A percentile compares a stretch with the other conserved stretches of the same genome.
Evolutionary conservation across 30 jellyfish, hydroid and myxozoan genomes (phyloP).

Genomic region (Nemopilema nomurai): DNA sequence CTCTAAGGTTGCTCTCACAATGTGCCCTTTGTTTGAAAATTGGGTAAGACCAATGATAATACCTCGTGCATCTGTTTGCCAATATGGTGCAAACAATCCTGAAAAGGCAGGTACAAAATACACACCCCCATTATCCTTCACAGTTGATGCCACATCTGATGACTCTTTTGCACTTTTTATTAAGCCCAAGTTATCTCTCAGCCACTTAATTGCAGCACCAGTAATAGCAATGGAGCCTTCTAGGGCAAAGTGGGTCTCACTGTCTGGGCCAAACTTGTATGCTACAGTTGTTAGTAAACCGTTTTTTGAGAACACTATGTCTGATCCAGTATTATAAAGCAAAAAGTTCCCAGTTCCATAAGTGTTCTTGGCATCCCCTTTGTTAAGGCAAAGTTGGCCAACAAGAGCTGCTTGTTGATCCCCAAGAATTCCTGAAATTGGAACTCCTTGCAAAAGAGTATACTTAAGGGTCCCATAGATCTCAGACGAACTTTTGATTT

Average conservation of each 20-base stretch:
- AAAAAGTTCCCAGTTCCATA: slow-evolving; percentile 93
- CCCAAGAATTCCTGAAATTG: slow-evolving; percentile 90
- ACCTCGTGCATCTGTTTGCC: slow-evolving; percentile 94
- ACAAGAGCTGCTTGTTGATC: slow-evolving; percentile 98
- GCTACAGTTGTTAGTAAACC: slow-evolving; percentile 92
- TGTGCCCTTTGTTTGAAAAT: slow-evolving; percentile 73
- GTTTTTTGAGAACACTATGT: slow-evolving; percentile 77
- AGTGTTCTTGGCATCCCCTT: slow-evolving; percentile 91
- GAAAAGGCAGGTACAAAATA: slow-evolving; percentile 97
- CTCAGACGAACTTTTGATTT: slow-evolving; percentile 85
- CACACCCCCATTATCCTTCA: slow-evolving; percentile 88
- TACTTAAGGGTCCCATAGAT: slow-evolving; percentile 68
- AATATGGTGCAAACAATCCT: slow-evolving; percentile 91
- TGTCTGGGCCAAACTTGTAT: slow-evolving; percentile 82
- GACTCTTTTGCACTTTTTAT: slow-evolving; percentile 78
- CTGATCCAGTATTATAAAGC: slow-evolving; percentile 82
- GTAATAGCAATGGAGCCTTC: slow-evolving; percentile 97
- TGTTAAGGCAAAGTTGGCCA: slow-evolving; percentile 82
- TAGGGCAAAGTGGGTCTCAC: slow-evolving; percentile 73
- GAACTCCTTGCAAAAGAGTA: slow-evolving; percentile 67
- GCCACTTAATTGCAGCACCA: slow-evolving; percentile 94
- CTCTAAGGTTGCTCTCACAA: slow-evolving; percentile 89
- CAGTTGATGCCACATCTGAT: slow-evolving; percentile 80
- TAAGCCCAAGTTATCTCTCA: slow-evolving; percentile 82
- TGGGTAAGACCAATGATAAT: slow-evolving; percentile 86